phyloP scores from a whole-genome alignment of 2,113 vertebrate genomes.

The Siniperca chuatsi region DNA sequence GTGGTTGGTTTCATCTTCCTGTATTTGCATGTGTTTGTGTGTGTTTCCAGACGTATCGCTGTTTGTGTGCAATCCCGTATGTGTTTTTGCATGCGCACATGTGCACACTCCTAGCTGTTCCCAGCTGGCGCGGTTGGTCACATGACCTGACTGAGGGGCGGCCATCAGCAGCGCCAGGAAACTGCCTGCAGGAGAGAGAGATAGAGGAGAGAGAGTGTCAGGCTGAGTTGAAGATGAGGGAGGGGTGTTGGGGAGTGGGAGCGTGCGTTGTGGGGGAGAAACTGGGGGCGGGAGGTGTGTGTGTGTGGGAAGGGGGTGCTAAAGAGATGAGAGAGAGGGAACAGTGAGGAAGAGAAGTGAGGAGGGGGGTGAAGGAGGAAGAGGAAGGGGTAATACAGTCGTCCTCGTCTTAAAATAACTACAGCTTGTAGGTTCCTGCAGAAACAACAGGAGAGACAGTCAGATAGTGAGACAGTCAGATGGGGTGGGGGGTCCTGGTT shows the following conservation, averaged over 20 bases:
- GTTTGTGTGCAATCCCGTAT: conserved; percentile 26
- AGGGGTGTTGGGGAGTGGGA: conserved; percentile 58
- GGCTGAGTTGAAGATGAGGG: conserved; percentile 70
- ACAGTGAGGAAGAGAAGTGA: conserved; percentile 46
- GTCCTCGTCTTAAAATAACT: conserved; percentile 82
- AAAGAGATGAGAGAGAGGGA: conserved; percentile 57
- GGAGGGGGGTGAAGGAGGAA: conserved; percentile 62
- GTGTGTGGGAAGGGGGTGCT: conserved; percentile 25
- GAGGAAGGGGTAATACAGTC: conserved; percentile 74
- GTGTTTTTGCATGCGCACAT: conserved; percentile 50
- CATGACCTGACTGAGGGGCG: conserved; percentile 80
- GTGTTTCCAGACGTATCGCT: conserved; percentile 27
- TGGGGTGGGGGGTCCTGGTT: conserved; percentile 59
- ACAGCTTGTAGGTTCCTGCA: conserved; percentile 76
- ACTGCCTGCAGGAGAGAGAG: conserved; percentile 78
- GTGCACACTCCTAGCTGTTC: conserved; percentile 75
- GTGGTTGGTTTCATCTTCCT: conserved; percentile 46
- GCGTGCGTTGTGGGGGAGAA: conserved; percentile 60
- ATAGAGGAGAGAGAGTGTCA: conserved; percentile 58
- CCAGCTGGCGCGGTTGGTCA: conserved; percentile 82
- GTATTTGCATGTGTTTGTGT: conserved; percentile 50
- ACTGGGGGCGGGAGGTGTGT: conserved; percentile 44
- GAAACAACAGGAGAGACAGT: conserved; percentile 70
- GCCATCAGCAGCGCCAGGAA: conserved; percentile 81
- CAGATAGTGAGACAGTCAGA: conserved; percentile 54